Evolutionary conservation across 2,113 vertebrate species (phyloP), one percentile per base, ranked within the genome.

Genomic region (Cavia porcellus): DNA sequence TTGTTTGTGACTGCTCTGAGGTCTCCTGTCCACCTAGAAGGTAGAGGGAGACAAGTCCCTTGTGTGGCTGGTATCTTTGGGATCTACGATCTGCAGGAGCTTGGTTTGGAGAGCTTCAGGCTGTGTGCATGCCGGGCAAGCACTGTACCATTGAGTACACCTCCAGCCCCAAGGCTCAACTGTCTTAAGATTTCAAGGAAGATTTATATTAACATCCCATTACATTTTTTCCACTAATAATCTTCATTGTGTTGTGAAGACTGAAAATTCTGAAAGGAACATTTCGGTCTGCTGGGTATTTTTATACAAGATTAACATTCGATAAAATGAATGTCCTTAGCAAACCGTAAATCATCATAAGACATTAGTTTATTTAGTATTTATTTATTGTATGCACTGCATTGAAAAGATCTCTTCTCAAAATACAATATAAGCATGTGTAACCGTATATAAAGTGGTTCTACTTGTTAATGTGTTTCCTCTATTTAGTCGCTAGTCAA

Each of bases 401-500:
- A 72, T 30, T 55, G 9, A 68, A 93, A 89, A 47, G 42, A 89
- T 24, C 12, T 9, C 35, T 94, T 86, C 61, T 83, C 66, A 81
- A 90, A 94, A 96, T 52, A 59, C 38, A 45, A 38, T 47, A 81
- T 38, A 86, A 22, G 47, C 32, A 17, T 59, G 61, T 9, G 7
- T 77, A 52, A 92, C 7, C 7, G 2, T 79, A 38, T 42, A 83
- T 82, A 62, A 72, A 86, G 12, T 45, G 32, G 70, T n/a, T 86
- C 14, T 11, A 3, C 70, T 92, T 87, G 3, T 70, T 70, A 57
- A 55, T 45, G 38, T 3, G 24, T 80, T 92, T 96, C 72, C 55
- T 96, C 30, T 55, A 64, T 42, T 96, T 89, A 92, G 42, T 87
- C 47, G 87, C 50, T 92, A 92, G 62, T 96, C 45, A 92, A 85